These are phyloP conservation scores for Tarsius wallacei DNA, from an alignment of 2,797 vertebrate species.

Conservation along the genomic window DNA sequence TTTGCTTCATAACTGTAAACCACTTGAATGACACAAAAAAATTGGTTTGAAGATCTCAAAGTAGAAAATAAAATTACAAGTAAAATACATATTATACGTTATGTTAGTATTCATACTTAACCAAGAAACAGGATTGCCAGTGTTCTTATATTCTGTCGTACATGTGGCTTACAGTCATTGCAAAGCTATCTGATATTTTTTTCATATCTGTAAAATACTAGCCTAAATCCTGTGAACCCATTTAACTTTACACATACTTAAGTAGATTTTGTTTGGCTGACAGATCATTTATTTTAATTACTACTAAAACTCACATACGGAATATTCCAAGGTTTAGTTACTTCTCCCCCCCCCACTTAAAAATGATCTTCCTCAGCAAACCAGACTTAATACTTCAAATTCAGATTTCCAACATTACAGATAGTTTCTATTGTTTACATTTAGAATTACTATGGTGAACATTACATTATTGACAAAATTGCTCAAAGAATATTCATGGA, in stretches of 20 bases:
- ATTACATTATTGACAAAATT: background rate
- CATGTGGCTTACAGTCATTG: background rate
- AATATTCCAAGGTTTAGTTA: background rate
- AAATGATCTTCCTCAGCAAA: background rate
- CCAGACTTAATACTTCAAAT: background rate
- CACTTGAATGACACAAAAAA: background rate
- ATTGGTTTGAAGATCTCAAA: background rate
- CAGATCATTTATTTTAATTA: background rate
- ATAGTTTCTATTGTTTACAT: background rate
- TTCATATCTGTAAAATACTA: background rate
- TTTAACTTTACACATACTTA: background rate
- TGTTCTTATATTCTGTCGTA: background rate
- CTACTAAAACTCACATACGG: background rate
- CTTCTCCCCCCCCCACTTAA: background rate
- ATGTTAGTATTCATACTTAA: too few relatives aligned
- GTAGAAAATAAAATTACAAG: constrained; percentile 14
- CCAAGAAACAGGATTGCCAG: background rate
- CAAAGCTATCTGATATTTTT: background rate
- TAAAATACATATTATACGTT: background rate
- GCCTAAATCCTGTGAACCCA: background rate
- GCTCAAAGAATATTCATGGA: background rate
- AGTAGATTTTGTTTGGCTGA: background rate
- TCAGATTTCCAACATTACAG: background rate
- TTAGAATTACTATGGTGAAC: background rate
- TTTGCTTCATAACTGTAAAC: background rate